Base-by-base conservation (phyloP, 2,888 invertebrate species). In the Epirrita christyi region DNA sequence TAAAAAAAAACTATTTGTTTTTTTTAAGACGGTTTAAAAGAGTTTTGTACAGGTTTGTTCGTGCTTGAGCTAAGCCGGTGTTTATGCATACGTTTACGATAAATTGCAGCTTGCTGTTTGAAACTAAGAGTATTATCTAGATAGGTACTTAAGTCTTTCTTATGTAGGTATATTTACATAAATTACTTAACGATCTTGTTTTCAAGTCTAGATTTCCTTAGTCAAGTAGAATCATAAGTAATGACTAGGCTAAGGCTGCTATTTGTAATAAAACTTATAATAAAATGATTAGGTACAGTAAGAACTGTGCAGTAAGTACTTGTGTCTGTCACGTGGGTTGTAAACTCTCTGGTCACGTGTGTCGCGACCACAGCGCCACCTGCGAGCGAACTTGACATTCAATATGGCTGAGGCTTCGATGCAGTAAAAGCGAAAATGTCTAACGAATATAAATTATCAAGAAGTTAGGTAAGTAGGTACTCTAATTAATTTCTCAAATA, bases 341-440 rank as follows among this genome's bases (percentile, higher is more conserved):
- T 21, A 21, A 21, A 21, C 2, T 21, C 21, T 3, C n/a, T 21
- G 4, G 21, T 21, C 21, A 21, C 21, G 21, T 64, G 69, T 42
- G 47, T 41, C 54, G 55, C 55, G 52, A 54, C 60, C 72, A 59
- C 70, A 68, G 47, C 61, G 59, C 59, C 66, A 63, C 67, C 64
- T 59, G 68, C 29, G 34, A 40, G 68, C 29, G 34, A 44, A 53
- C 60, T 58, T 58, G 55, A 60, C 61, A 53, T 50, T 52, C 51
- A 52, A 48, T 21, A 32, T 40, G 21, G 7, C 41, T 41, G 14
- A 37, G 36, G 34, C 2, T 14, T 40, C 15, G 14, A 1, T 8
- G 27, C 9, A 47, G 42, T 13, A 21, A 0, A 43, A 54, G 56
- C 43, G 38, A 50, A n/a, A 28, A 52, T 51, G 36, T 36, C 15